Conservation (phyloP, 2,888 invertebrate genomes). For the Neuroscelio doddi region DNA sequence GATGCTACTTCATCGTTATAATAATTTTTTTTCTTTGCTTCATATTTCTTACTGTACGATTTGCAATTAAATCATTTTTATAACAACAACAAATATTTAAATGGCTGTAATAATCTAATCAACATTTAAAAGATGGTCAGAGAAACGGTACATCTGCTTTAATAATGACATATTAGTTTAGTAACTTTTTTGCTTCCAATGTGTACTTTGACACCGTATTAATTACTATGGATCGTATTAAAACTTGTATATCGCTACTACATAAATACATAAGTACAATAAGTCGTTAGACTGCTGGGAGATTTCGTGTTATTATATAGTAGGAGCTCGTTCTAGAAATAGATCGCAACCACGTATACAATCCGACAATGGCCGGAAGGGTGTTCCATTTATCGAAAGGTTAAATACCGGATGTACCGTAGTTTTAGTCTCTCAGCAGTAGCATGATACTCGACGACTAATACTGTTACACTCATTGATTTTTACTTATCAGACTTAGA, state of each 20-base stretch:
- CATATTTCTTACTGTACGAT: too few relatives aligned
- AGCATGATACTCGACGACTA: constrained; percentile 18
- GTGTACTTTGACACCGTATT: constrained; percentile 38
- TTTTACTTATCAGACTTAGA: constrained; percentile 28
- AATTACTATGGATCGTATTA: constrained; percentile 27
- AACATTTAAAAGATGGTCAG: too few relatives aligned
- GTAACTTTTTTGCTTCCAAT: constrained; percentile 25
- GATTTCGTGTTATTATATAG: constrained; percentile 29
- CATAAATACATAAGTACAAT: constrained; percentile 68
- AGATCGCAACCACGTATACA: constrained; percentile 58
- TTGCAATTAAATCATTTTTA: too few relatives aligned
- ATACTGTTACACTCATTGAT: constrained; percentile 32
- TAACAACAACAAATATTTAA: too few relatives aligned
- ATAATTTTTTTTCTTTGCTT: too few relatives aligned
- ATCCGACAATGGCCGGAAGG: constrained; percentile 67
- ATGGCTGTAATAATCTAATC: too few relatives aligned
- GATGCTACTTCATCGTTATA: too few relatives aligned
- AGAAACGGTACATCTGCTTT: too few relatives aligned
- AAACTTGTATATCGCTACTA: constrained; percentile 53
- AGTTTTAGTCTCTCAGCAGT: constrained; percentile 26
- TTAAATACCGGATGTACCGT: constrained; percentile 52
- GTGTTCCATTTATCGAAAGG: constrained; percentile 56
- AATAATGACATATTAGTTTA: too few relatives aligned
- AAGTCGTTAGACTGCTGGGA: constrained; percentile 62
- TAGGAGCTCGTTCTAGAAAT: constrained; percentile 57